Conservation (phyloP, 2,797 vertebrate species). For the Channallabes apus region DNA sequence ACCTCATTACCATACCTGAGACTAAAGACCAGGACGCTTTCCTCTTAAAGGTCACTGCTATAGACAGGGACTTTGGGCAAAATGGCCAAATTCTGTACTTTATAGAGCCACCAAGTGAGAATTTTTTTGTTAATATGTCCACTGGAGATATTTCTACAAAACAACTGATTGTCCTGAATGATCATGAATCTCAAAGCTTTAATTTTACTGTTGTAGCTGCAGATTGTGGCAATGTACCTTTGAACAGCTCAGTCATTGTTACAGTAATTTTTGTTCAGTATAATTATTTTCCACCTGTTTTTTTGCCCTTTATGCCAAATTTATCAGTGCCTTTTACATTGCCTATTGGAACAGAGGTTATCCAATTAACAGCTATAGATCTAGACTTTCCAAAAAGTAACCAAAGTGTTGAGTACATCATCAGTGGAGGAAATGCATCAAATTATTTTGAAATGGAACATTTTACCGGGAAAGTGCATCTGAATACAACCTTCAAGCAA, state of each 20-base stretch:
- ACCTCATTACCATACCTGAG: slow-evolving; percentile 65
- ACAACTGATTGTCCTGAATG: slow-evolving; percentile 60
- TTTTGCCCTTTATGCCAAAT: slow-evolving; percentile 62
- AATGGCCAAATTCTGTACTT: slow-evolving; percentile 72
- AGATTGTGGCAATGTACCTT: slow-evolving; percentile 65
- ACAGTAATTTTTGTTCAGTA: slow-evolving; percentile 65
- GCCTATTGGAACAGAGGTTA: slow-evolving; percentile 65
- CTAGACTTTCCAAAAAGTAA: slow-evolving; percentile 61
- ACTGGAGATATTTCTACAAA: slow-evolving; percentile 72
- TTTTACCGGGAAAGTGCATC: slow-evolving; percentile 63
- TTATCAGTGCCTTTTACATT: slow-evolving; percentile 67
- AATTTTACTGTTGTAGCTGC: slow-evolving; percentile 67
- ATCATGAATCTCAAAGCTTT: slow-evolving; percentile 57
- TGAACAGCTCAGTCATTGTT: slow-evolving; percentile 62
- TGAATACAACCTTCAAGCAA: slow-evolving; percentile 62
- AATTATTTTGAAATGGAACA: slow-evolving; percentile 62
- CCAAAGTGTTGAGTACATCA: slow-evolving; percentile 62
- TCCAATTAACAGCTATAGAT: slow-evolving; percentile 70
- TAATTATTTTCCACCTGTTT: slow-evolving; percentile 71
- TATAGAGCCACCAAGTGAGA: slow-evolving; percentile 68
- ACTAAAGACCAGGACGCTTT: slow-evolving; percentile 61
- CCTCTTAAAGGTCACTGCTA: slow-evolving; percentile 67
- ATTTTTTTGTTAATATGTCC: slow-evolving; percentile 70
- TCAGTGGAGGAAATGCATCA: slow-evolving; percentile 70
- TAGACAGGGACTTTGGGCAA: slow-evolving; percentile 68